These are phyloP conservation scores for Nezara viridula DNA, from an alignment of 2,888 invertebrate species.

Conservation along the genomic window DNA sequence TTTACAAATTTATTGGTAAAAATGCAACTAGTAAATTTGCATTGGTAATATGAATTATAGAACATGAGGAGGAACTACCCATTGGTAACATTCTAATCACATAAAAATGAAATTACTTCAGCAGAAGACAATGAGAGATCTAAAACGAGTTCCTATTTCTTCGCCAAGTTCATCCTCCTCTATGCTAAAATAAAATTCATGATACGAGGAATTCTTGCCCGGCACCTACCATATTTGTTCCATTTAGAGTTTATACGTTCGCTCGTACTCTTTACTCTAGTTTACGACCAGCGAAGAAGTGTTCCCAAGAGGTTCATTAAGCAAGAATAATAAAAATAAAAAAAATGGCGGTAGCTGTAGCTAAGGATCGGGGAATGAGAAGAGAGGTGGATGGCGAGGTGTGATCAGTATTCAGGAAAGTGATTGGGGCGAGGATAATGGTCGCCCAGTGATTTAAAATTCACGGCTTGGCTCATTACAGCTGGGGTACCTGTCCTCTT, in stretches of 20 bases:
- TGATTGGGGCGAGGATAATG: constrained; percentile 8
- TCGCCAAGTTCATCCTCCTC: too few relatives aligned
- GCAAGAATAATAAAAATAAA: background rate
- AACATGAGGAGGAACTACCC: too few relatives aligned
- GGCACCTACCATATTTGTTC: background rate
- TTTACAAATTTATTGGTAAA: too few relatives aligned
- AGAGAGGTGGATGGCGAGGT: background rate
- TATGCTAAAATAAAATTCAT: background rate
- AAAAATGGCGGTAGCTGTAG: constrained; percentile 11
- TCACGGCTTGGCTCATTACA: constrained; percentile 15
- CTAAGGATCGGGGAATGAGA: background rate
- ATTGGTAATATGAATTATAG: too few relatives aligned
- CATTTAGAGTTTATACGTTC: background rate
- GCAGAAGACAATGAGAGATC: too few relatives aligned
- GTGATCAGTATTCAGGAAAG: constrained; percentile 38
- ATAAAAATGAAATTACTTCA: too few relatives aligned
- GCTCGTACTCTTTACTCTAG: background rate
- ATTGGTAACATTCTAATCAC: too few relatives aligned
- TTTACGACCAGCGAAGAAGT: constrained; percentile 27
- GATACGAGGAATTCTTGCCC: background rate
- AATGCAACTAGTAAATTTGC: too few relatives aligned
- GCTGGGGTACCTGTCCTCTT: background rate
- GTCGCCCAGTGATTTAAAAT: constrained; percentile 13
- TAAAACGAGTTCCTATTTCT: too few relatives aligned
- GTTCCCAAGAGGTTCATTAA: constrained; percentile 10